phyloP scores from a whole-genome alignment of 2,888 invertebrate species.

The Dolichomitus sp. region DNA sequence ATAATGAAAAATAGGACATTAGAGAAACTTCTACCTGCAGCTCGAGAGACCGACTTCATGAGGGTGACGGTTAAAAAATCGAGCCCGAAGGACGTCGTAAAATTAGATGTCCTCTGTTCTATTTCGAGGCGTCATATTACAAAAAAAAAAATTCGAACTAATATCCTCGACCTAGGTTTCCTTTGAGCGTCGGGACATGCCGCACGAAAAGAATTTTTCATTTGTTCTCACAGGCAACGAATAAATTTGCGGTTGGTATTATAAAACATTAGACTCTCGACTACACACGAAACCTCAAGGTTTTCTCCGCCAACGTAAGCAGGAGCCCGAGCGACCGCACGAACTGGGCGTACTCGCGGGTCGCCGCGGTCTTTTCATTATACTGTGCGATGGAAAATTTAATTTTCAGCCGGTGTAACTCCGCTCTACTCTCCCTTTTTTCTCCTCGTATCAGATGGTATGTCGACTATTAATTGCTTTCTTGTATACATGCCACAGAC shows the following conservation, averaged over 20 bases:
- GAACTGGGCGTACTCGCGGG: constrained; percentile 41
- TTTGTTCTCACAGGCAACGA: constrained; percentile 32
- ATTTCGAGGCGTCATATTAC: background rate
- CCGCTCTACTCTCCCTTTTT: background rate
- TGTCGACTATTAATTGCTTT: constrained; percentile 62
- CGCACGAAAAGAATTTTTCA: constrained; percentile 38
- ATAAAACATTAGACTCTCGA: constrained; percentile 34
- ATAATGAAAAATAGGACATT: constrained; percentile 38
- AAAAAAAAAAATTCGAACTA: background rate
- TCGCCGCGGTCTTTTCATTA: constrained; percentile 57
- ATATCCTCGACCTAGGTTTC: constrained; percentile 1
- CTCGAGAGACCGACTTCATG: background rate
- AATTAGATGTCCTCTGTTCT: background rate
- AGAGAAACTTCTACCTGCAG: constrained; percentile 47
- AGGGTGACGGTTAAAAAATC: background rate
- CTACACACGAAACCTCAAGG: constrained; percentile 46
- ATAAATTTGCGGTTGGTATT: constrained; percentile 31
- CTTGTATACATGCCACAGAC: constrained; percentile 33
- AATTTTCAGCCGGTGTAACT: constrained; percentile 41
- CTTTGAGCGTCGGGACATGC: constrained; percentile 5
- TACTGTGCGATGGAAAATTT: constrained; percentile 56
- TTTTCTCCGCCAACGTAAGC: constrained; percentile 24
- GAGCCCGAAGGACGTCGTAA: background rate
- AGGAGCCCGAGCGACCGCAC: constrained; percentile 37
- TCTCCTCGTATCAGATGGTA: constrained; percentile 44